phyloP scores from a whole-genome alignment of 2,888 invertebrate species.

The Sinelater perroti region DNA sequence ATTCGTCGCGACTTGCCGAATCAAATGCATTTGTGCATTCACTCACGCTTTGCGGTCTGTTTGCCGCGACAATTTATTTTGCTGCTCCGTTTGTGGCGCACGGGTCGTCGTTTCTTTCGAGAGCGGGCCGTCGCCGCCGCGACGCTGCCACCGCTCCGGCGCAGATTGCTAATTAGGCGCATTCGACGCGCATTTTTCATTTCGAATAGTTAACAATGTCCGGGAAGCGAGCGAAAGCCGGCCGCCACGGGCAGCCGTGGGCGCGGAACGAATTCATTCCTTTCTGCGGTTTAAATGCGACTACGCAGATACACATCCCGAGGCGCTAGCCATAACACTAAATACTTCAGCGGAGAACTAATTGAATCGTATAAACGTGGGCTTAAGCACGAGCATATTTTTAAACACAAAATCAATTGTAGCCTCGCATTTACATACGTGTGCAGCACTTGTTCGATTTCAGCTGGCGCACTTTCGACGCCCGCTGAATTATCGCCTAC shows the following conservation, averaged over 20 bases:
- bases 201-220: too few species aligned
- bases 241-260: too few species aligned
- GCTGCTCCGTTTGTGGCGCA: conserved; percentile 39
- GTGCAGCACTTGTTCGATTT: conserved; percentile 31
- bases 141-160: too few species aligned
- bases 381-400: conserved; percentile 38
- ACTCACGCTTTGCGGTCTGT: conserved; percentile 44
- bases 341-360: conserved; percentile 39
- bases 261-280: conserved; percentile 24
- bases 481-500: conserved; percentile 12
- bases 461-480: conserved; percentile 11
- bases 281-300: conserved; percentile 32
- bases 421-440: conserved; percentile 36
- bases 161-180: too few species aligned
- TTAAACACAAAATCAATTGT: conserved; percentile 40
- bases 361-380: conserved; percentile 41
- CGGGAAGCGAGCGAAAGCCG: too few species aligned
- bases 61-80: conserved; percentile 46
- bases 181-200: too few species aligned
- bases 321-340: conserved; percentile 38
- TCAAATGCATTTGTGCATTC: conserved; percentile 40
- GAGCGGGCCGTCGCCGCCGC: too few species aligned
- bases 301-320: conserved; percentile 27
- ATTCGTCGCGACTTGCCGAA: conserved; percentile 34
- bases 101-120: conserved; percentile 24